Percentiles rank a stretch among this genome's conserved stretches.
These are phyloP conservation scores for human (Homo sapiens) DNA, from an alignment of 2,113 vertebrate genomes.

Conservation along the genomic window GRCh38 chr2:54902001-54902500, in stretches of 20 bases:
- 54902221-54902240: not conserved
- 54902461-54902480: too few species aligned
- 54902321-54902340: not conserved
- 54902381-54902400: not conserved
- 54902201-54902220: not conserved
- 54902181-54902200: not conserved
- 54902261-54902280: not conserved
- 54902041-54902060: not conserved
- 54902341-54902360: constrained; percentile 16
- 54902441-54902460: too few species aligned
- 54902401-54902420: not conserved
- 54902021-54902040: not conserved
- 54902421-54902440: too few species aligned
- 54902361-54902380: not conserved
- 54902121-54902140: not conserved
- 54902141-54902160: not conserved
- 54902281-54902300: not conserved
- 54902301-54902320: not conserved
- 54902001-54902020: not conserved
- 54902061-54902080: not conserved
- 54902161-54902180: not conserved
- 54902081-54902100: not conserved
- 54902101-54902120: not conserved
- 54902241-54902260: not conserved
- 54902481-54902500: too few species aligned